Conservation (phyloP, 1,140 invertebrate species). For the Drosophila nikananu region DNA sequence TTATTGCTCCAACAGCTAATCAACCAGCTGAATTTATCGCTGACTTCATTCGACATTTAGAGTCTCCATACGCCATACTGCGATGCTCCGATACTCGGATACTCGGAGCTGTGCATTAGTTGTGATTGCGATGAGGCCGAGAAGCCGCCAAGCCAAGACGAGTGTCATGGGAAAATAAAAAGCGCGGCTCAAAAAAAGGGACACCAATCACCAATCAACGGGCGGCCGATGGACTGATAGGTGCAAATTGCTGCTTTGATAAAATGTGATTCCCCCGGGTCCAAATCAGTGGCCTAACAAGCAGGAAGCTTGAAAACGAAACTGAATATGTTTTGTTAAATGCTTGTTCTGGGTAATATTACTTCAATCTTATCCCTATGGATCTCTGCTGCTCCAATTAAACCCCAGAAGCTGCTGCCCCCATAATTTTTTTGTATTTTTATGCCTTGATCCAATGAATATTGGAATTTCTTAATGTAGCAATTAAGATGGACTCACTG, state of each 20-base stretch:
- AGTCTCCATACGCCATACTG: slow-evolving; percentile 43
- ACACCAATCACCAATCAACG: slow-evolving; percentile 36
- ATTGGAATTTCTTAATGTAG: slow-evolving; percentile 3
- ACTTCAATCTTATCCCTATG: background rate
- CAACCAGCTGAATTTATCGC: slow-evolving; percentile 78
- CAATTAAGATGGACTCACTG: slow-evolving; percentile 7
- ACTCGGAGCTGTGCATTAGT: slow-evolving; percentile 41
- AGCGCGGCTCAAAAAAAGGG: slow-evolving; percentile 24
- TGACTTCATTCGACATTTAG: slow-evolving; percentile 74
- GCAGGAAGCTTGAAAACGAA: slow-evolving; percentile 15
- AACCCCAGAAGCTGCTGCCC: background rate
- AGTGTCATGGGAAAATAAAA: slow-evolving; percentile 65
- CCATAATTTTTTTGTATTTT: background rate
- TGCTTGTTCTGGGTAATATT: background rate
- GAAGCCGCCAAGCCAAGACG: slow-evolving; percentile 28
- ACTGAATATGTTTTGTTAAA: slow-evolving; percentile 4
- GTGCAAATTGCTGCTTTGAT: slow-evolving; percentile 46
- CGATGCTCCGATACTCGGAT: background rate
- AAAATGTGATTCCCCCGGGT: slow-evolving; percentile 39
- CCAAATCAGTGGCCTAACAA: slow-evolving; percentile 18
- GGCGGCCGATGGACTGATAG: slow-evolving; percentile 38
- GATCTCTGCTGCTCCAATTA: background rate
- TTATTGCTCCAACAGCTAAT: slow-evolving; percentile 77
- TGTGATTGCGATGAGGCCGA: slow-evolving; percentile 48
- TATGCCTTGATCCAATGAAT: slow-evolving; percentile 4